Evolutionary conservation across 2,888 invertebrate genomes (phyloP), one percentile per base, ranked within the genome.

Genomic region (Thereva nobilitata): DNA sequence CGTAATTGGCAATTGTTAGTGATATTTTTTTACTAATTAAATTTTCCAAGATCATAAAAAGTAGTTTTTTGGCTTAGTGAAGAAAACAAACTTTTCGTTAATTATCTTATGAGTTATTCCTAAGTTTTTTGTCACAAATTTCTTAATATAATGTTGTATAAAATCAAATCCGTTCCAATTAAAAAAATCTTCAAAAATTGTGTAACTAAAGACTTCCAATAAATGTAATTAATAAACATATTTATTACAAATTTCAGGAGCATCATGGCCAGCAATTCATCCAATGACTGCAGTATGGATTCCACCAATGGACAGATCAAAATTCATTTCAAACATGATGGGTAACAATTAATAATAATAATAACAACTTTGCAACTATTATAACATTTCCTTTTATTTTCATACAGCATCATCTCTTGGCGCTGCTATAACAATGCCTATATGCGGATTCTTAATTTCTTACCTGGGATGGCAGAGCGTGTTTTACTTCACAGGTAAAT

Each of bases 221-320:
- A 23, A 2, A 1, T 23, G 23, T 23, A 23, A 23, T 23, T 23
- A 23, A 9, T 42, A 37, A 59, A 35, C 10, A 10, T 7, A 37
- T 47, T 37, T 54, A 66, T 12, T 55, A 7, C 2, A 23, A 23
- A 23, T 80, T 79, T 75, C 80, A 84, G 92, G 93, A 57, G 94
- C 92, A 9, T 92, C 93, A 6, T 97, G 95, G 90, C 97, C 97
- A 0, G 92, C 95, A 5, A 94, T 96, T 76, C 92, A 94, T 68
- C 92, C 94, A 4, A 89, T 97, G 86, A 93, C 94, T 45, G 92
- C 95, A 5, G 89, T 90, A 71, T 97, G 97, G 97, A 92, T 96
- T 68, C 96, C 96, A 5, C 95, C 95, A 8, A 86, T 91, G 84
- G 96, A 97, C 78, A 86, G 96, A 72, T 93, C 94, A 50, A 93